These are phyloP conservation scores for Ormyrus labotus DNA, from an alignment of 2,888 invertebrate species.

Conservation along the genomic window DNA sequence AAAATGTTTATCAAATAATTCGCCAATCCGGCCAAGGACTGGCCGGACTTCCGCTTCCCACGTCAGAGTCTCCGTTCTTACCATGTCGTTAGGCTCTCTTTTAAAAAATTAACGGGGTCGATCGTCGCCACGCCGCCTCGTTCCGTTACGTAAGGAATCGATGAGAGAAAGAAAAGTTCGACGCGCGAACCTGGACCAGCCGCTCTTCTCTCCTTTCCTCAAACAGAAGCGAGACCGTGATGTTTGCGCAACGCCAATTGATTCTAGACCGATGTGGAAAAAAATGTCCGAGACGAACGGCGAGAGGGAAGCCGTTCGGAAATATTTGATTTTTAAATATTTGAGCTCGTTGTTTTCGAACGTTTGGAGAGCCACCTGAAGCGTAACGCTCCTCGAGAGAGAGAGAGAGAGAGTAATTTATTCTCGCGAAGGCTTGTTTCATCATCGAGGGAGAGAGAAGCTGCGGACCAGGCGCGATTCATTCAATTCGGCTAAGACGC, in stretches of 20 bases:
- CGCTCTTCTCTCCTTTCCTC: background rate
- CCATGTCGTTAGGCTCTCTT: conserved; percentile 20
- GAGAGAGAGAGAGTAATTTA: no score
- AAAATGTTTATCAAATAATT: conserved; percentile 1
- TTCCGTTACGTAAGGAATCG: conserved; percentile 32
- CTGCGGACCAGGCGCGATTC: no score
- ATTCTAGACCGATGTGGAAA: background rate
- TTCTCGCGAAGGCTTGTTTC: no score
- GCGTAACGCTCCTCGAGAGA: no score
- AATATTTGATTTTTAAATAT: conserved; percentile 4
- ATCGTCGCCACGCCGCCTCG: background rate
- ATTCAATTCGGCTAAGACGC: no score
- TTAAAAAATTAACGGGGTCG: conserved; percentile 32
- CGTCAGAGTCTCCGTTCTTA: conserved; percentile 1
- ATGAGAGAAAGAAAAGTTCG: background rate
- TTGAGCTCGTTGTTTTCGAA: no score
- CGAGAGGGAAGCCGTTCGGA: background rate
- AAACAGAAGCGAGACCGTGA: no score
- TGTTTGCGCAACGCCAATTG: no score
- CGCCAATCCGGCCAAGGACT: background rate
- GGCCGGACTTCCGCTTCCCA: background rate
- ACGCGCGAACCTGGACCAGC: no score
- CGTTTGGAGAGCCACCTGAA: no score
- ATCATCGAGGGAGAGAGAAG: no score
- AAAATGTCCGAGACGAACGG: background rate